Evolutionary conservation across 2,888 invertebrate genomes (phyloP).

Genomic region (Saturnia japonica): DNA sequence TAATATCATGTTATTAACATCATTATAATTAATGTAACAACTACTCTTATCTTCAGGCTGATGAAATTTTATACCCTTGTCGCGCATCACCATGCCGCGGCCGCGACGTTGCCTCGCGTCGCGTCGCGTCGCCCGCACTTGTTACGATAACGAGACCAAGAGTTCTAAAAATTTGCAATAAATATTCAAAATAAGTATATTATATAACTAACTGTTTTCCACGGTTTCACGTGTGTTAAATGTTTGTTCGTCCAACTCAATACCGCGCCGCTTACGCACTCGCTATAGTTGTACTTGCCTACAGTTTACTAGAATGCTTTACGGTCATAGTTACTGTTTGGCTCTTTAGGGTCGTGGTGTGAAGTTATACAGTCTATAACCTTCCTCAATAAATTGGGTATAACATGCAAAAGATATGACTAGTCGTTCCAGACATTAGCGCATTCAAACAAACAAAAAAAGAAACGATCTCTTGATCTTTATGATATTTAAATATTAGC

Average conservation of each 20-base stretch:
- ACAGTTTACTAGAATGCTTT: too few relatives aligned
- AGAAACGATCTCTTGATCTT: neutral
- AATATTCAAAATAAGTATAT: neutral
- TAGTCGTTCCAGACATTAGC: too few relatives aligned
- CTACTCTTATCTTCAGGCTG: slow-evolving; percentile 45
- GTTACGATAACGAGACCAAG: slow-evolving; percentile 27
- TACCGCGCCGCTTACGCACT: too few relatives aligned
- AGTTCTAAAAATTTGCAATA: neutral
- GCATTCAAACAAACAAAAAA: too few relatives aligned
- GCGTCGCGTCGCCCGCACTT: slow-evolving; percentile 33
- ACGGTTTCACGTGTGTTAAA: neutral
- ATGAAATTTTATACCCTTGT: slow-evolving; percentile 57
- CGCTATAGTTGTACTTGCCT: too few relatives aligned
- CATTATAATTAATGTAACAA: slow-evolving; percentile 28
- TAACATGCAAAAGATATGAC: too few relatives aligned
- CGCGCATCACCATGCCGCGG: slow-evolving; percentile 32
- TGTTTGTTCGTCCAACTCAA: too few relatives aligned
- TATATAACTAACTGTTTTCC: neutral
- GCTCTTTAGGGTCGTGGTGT: too few relatives aligned
- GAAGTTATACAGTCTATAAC: too few relatives aligned
- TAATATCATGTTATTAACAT: slow-evolving; percentile 54
- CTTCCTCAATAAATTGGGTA: too few relatives aligned
- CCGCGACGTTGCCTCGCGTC: slow-evolving; percentile 20
- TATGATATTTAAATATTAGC: slow-evolving; percentile 10
- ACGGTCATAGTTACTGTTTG: too few relatives aligned